phyloP scores from a whole-genome alignment of 2,888 invertebrate genomes.

The Caenorhabditis wallacei region DNA sequence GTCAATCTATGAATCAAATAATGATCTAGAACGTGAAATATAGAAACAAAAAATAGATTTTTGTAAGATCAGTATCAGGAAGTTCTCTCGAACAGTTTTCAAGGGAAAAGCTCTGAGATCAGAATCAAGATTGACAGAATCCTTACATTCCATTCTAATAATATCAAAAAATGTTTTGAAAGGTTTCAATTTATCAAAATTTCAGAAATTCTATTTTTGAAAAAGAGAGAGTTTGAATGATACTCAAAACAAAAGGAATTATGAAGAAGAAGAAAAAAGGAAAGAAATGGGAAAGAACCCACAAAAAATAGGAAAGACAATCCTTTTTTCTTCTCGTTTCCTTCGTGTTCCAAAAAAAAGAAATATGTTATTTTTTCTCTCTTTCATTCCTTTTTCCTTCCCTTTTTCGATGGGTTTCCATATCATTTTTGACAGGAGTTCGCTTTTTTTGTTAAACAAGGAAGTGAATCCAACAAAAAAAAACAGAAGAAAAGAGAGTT shows the following conservation, averaged over 20 bases:
- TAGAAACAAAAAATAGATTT: too few relatives aligned
- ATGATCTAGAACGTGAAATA: too few relatives aligned
- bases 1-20: too few relatives aligned
- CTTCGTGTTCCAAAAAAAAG: conserved; percentile 27
- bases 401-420: conserved; percentile 8
- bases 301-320: conserved; percentile 33
- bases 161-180: too few relatives aligned
- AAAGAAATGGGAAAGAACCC: conserved; percentile 15
- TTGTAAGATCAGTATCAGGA: too few relatives aligned
- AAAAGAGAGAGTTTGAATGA: too few relatives aligned
- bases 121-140: too few relatives aligned
- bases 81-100: too few relatives aligned
- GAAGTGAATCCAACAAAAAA: conserved; percentile 7
- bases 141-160: too few relatives aligned
- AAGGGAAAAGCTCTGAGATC: too few relatives aligned
- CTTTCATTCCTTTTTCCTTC: not conserved
- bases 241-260: not conserved
- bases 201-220: not conserved
- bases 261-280: not conserved
- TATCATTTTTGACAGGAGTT: conserved; percentile 31
- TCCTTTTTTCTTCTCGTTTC: conserved; percentile 21
- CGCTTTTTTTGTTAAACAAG: conserved; percentile 8
- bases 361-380: conserved; percentile 18
- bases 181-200: too few relatives aligned
- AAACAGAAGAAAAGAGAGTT: not conserved